phyloP scores from a whole-genome alignment of 2,888 invertebrate species.

The Neuroscelio doddi region DNA sequence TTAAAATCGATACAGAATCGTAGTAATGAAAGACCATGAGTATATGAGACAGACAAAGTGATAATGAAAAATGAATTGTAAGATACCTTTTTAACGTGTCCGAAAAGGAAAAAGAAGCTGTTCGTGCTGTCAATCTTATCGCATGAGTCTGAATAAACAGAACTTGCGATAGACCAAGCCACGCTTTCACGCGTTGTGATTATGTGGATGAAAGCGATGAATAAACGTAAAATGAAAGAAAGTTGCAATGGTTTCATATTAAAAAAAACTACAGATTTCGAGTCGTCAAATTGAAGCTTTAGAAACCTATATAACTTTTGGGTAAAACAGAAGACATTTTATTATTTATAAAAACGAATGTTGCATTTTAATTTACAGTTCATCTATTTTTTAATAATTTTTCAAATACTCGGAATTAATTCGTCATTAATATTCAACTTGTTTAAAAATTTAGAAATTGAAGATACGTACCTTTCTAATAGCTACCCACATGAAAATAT shows the following conservation, averaged over 20 bases:
- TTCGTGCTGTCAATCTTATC: slow-evolving; percentile 13
- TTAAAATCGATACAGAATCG: slow-evolving; percentile 1
- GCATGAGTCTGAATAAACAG: slow-evolving; percentile 11
- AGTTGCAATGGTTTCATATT: not conserved
- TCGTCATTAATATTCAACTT: no score
- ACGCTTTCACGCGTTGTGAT: slow-evolving; percentile 1
- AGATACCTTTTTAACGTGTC: slow-evolving; percentile 14
- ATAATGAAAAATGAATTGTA: slow-evolving; percentile 5
- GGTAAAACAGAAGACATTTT: no score
- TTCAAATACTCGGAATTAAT: no score
- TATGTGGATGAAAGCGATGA: slow-evolving; percentile 10
- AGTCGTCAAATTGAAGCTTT: no score
- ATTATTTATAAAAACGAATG: no score
- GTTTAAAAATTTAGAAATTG: no score
- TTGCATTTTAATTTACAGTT: no score
- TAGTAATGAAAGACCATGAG: not conserved
- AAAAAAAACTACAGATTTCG: no score
- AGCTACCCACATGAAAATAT: no score
- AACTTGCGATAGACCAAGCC: not conserved
- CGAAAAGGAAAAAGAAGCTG: slow-evolving; percentile 4
- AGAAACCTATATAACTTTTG: no score
- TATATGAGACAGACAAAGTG: not conserved
- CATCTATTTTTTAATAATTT: no score
- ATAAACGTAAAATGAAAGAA: slow-evolving; percentile 4
- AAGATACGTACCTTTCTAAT: no score